These are phyloP conservation scores for Metaphire vulgaris DNA, from an alignment of 1,140 invertebrate species.

Conservation along the genomic window DNA sequence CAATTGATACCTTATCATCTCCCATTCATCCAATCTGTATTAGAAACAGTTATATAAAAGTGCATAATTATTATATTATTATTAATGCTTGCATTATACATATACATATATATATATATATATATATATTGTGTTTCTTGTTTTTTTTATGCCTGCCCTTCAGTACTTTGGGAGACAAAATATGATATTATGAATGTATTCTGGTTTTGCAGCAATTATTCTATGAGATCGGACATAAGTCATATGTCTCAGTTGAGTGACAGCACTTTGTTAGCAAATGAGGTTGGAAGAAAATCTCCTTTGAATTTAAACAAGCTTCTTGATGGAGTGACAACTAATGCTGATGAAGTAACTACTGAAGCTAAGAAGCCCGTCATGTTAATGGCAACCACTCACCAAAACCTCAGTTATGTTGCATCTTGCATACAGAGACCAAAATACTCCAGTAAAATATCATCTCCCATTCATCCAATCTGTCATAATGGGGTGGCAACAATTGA, in stretches of 20 bases:
- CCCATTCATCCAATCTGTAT: too few species aligned
- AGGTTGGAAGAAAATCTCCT: too few species aligned
- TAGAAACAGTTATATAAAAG: too few species aligned
- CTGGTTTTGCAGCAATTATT: background rate
- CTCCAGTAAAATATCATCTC: background rate
- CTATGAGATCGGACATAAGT: background rate
- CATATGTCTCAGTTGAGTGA: background rate
- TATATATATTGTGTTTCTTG: too few species aligned
- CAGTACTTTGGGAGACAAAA: too few species aligned
- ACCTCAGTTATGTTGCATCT: background rate
- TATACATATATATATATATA: too few species aligned
- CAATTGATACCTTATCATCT: too few species aligned
- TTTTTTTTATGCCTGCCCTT: too few species aligned
- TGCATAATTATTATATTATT: too few species aligned
- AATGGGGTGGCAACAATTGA: background rate
- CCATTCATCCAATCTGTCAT: background rate
- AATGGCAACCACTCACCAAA: background rate
- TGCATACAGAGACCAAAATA: background rate
- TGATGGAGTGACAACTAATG: background rate
- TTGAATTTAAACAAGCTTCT: too few species aligned
- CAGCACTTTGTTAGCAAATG: background rate
- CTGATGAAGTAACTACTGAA: background rate
- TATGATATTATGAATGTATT: too few species aligned
- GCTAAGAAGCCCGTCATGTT: background rate
- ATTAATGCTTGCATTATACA: too few species aligned